Percentiles rank a stretch among this genome's conserved stretches.
Conservation (phyloP, 2,797 vertebrate genomes). For the Leptoclinus maculatus region DNA sequence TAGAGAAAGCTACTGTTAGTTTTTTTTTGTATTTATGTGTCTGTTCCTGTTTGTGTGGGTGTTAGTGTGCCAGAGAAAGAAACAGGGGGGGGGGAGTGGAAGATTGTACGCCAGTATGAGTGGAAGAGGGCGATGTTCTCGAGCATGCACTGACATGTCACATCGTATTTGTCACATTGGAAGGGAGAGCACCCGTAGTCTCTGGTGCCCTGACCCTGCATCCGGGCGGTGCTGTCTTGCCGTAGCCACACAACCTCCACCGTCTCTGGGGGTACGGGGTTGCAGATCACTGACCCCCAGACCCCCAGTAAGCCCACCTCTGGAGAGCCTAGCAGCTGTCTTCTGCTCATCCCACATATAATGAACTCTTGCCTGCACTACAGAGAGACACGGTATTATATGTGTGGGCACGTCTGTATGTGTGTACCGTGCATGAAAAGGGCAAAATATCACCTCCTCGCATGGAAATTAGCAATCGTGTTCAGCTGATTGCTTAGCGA, state of each 20-base stretch:
- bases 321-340: constrained; percentile 5
- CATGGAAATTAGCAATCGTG: constrained; percentile 29
- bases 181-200: constrained; percentile 55
- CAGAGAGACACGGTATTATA: not conserved
- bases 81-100: not conserved
- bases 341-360: constrained; percentile 14
- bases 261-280: constrained; percentile 38
- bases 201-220: constrained; percentile 67
- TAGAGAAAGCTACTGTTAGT: constrained; percentile 23
- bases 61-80: constrained; percentile 27
- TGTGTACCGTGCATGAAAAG: constrained; percentile 18
- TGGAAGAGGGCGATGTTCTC: constrained; percentile 59
- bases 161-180: constrained; percentile 74
- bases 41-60: constrained; percentile 31
- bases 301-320: constrained; percentile 46
- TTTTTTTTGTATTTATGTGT: constrained; percentile 22
- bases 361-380: constrained; percentile 19
- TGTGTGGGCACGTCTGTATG: not conserved
- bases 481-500: constrained; percentile 49
- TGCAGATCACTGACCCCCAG: constrained; percentile 58
- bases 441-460: not conserved
- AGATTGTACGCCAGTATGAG: constrained; percentile 27
- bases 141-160: constrained; percentile 66
- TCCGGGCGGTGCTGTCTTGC: constrained; percentile 40
- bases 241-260: constrained; percentile 42